Evolutionary conservation across 2,888 invertebrate genomes (phyloP).

Genomic region (Chymomyza amoena): DNA sequence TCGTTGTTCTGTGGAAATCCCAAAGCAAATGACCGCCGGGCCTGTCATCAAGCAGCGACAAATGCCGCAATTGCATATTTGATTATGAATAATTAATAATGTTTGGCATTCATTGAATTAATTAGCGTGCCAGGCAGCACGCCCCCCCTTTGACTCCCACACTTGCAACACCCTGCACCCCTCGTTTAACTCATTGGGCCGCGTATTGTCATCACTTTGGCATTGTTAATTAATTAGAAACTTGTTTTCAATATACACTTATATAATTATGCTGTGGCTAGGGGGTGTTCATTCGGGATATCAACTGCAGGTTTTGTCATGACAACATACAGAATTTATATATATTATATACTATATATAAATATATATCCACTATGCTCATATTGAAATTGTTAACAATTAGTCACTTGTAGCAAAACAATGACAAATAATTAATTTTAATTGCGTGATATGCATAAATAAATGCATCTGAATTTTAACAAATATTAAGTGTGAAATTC

Average conservation of each 20-base stretch:
- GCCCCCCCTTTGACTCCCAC: conserved; percentile 3
- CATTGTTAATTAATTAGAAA: conserved; percentile 67
- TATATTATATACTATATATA: neutral
- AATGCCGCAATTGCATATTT: conserved; percentile 65
- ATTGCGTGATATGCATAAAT: conserved; percentile 35
- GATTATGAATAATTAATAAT: conserved; percentile 72
- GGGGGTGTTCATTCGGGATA: conserved; percentile 13
- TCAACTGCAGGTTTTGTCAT: conserved; percentile 8
- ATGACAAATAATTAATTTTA: conserved; percentile 59
- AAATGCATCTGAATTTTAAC: conserved; percentile 21
- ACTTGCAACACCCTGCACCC: conserved; percentile 3
- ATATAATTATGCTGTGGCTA: conserved; percentile 6
- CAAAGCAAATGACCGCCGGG: neutral
- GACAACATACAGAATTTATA: conserved; percentile 13
- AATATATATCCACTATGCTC: no score
- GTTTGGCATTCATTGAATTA: conserved; percentile 71
- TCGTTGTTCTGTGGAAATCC: neutral
- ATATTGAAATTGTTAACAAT: conserved; percentile 57
- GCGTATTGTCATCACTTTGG: conserved; percentile 33
- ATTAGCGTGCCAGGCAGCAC: conserved; percentile 41
- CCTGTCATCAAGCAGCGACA: conserved; percentile 43
- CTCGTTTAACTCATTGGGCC: neutral
- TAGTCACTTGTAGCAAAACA: conserved; percentile 57
- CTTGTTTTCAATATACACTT: conserved; percentile 41
- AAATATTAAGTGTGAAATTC: conserved; percentile 22